A percentile compares a stretch with the other conserved stretches of the same genome.
Evolutionary conservation across 2,113 vertebrate species (phyloP).

Genomic region (Eolophus roseicapilla): DNA sequence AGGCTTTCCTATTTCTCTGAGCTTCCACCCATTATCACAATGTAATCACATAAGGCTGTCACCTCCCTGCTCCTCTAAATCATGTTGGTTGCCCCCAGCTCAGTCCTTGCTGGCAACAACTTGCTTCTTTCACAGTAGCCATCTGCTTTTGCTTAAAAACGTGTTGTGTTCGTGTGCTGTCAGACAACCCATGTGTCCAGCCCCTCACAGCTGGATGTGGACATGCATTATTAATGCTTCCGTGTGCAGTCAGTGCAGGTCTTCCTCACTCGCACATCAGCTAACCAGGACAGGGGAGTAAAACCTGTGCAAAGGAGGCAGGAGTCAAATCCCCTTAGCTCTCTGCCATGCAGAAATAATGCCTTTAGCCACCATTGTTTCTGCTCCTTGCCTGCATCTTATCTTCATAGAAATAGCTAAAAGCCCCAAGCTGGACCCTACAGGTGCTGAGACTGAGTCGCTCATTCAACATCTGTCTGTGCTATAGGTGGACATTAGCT

Average conservation of each 20-base stretch:
- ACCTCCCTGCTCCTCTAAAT: neutral
- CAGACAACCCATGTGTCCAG: neutral
- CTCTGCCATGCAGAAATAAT: neutral
- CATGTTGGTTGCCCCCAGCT: neutral
- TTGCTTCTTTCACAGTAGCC: neutral
- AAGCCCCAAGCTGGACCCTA: neutral
- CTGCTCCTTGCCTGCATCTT: neutral
- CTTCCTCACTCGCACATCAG: neutral
- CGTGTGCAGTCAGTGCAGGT: rapidly evolving
- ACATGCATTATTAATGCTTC: neutral
- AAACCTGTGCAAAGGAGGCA: neutral
- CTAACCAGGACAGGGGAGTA: neutral
- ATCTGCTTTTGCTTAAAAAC: neutral
- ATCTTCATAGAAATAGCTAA: neutral
- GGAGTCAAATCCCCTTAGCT: too few relatives aligned
- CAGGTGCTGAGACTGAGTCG: rapidly evolving
- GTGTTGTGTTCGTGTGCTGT: neutral
- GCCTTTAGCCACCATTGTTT: neutral
- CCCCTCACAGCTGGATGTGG: neutral
- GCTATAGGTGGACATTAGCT: neutral
- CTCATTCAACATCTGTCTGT: neutral
- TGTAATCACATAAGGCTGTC: neutral
- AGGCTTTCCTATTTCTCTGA: neutral
- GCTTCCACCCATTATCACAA: neutral
- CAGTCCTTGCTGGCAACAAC: neutral